These are phyloP conservation scores for Heliconius nattereri DNA, from an alignment of 1,140 invertebrate genomes.

Conservation along the genomic window DNA sequence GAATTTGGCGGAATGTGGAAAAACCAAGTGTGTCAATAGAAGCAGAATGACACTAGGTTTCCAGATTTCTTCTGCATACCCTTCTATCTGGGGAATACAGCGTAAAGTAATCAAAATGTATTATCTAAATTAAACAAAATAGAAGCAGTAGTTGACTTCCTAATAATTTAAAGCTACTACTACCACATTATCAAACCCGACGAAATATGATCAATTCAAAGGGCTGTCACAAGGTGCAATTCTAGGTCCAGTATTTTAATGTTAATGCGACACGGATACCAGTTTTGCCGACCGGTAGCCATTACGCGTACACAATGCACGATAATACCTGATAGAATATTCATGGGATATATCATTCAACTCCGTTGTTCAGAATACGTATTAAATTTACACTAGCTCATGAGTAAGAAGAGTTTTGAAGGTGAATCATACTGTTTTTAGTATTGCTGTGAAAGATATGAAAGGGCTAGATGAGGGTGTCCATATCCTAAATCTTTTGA, in stretches of 20 bases:
- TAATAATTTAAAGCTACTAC: background rate
- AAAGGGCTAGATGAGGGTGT: background rate
- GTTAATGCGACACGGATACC: slow-evolving; percentile 39
- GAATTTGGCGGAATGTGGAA: too few species aligned
- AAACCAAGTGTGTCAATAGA: too few species aligned
- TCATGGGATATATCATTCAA: slow-evolving; percentile 13
- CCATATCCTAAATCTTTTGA: too few species aligned
- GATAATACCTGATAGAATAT: slow-evolving; percentile 13
- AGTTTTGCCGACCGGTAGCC: slow-evolving; percentile 58
- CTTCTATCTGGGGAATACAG: too few species aligned
- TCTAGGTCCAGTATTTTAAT: slow-evolving; percentile 8
- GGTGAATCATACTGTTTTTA: background rate
- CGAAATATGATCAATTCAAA: slow-evolving; percentile 2
- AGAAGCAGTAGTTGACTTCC: background rate
- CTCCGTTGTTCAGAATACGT: slow-evolving; percentile 2
- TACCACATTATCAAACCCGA: background rate
- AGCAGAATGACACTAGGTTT: too few species aligned
- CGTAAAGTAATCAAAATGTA: too few species aligned
- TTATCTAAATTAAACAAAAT: too few species aligned
- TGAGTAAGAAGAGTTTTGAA: background rate
- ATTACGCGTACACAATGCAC: slow-evolving; percentile 55
- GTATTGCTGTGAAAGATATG: background rate
- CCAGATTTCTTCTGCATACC: too few species aligned
- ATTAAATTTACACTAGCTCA: slow-evolving; percentile 2
- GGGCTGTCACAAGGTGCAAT: slow-evolving; percentile 12